Evolutionary conservation across 2,797 vertebrate species (phyloP).

Genomic region (Esox lucius): DNA sequence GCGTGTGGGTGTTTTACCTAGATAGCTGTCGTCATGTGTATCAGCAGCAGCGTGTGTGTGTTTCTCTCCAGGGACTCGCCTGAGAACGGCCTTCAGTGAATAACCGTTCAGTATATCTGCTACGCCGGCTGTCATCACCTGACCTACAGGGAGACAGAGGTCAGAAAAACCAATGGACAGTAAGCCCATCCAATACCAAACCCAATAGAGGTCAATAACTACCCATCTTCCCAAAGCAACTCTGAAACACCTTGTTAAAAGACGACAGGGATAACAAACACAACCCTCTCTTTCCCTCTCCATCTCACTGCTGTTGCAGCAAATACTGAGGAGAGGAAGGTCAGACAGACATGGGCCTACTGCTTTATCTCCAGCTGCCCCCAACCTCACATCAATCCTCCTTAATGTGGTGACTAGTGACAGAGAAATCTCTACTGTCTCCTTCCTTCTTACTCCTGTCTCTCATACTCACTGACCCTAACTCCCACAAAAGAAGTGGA

Average conservation of each 20-base stretch:
- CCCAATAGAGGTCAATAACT: background rate
- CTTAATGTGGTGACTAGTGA: conserved; percentile 54
- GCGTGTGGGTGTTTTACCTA: conserved; percentile 14
- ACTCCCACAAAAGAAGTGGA: background rate
- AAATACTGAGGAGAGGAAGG: conserved; percentile 48
- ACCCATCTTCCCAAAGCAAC: background rate
- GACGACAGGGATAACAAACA: background rate
- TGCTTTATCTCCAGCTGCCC: conserved; percentile 61
- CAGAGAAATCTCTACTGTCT: conserved; percentile 34
- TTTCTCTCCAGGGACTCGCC: conserved; percentile 14
- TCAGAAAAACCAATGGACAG: background rate
- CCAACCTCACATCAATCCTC: conserved; percentile 70
- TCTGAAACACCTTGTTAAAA: background rate
- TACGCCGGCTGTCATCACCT: conserved; percentile 12
- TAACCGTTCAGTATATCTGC: conserved; percentile 19
- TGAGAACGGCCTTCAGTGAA: conserved; percentile 10
- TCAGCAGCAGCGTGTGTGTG: conserved; percentile 11
- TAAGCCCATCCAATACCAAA: background rate
- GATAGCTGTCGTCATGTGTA: conserved; percentile 19
- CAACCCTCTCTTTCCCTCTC: conserved; percentile 61
- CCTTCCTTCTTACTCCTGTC: too few species aligned
- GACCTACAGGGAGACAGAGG: background rate
- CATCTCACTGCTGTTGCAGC: conserved; percentile 59
- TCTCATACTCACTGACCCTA: background rate
- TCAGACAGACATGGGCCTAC: conserved; percentile 69